Percentiles rank a stretch among this genome's conserved stretches.
These are phyloP conservation scores for Apteryx mantelli DNA, from an alignment of 2,113 vertebrate species.

Conservation along the genomic window DNA sequence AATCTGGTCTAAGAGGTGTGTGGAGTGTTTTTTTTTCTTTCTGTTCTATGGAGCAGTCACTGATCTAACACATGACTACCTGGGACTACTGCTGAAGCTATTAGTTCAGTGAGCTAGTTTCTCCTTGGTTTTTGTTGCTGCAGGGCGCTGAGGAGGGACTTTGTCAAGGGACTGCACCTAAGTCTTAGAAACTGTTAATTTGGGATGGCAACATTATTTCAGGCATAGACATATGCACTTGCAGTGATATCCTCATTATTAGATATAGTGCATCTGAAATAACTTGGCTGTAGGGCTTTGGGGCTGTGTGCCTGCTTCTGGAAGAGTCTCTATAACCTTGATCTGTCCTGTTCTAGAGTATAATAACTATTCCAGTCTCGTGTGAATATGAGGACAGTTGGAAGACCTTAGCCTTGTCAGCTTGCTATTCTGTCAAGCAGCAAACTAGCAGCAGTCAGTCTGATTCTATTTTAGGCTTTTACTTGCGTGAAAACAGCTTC, in stretches of 20 bases:
- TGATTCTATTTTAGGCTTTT: constrained; percentile 31
- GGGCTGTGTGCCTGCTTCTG: background rate
- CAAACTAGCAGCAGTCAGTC: background rate
- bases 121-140: background rate
- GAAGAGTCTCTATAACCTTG: background rate
- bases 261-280: background rate
- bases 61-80: too few species aligned
- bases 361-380: background rate
- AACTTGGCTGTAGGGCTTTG: background rate
- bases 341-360: background rate
- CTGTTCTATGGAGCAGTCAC: too few species aligned
- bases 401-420: background rate
- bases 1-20: too few species aligned
- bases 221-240: background rate
- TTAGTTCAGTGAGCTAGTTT: background rate
- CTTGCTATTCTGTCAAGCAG: background rate
- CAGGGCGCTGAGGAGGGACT: background rate
- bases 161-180: background rate
- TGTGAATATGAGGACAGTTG: background rate
- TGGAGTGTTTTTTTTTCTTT: too few species aligned
- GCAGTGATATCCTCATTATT: background rate
- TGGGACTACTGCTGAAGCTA: background rate
- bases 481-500: background rate
- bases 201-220: background rate
- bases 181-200: background rate